phyloP scores from a whole-genome alignment of 2,888 invertebrate genomes.

The Drosophila neutralis region DNA sequence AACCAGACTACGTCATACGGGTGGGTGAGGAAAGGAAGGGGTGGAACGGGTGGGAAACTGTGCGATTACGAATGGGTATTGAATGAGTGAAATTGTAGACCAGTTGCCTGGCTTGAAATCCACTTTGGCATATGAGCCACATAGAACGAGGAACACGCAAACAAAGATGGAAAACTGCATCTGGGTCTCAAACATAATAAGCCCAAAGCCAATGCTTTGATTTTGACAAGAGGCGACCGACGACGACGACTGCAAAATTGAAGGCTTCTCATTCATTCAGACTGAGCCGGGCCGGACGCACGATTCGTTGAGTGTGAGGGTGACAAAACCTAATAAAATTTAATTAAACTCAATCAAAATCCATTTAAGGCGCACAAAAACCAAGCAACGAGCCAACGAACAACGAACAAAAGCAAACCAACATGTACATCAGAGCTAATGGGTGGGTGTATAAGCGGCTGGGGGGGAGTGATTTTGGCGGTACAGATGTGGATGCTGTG shows the following conservation, averaged over 20 bases:
- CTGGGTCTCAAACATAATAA: slow-evolving; percentile 50
- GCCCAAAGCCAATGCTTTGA: slow-evolving; percentile 73
- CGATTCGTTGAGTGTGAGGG: slow-evolving; percentile 61
- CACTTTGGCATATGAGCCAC: slow-evolving; percentile 52
- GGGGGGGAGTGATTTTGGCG: neutral
- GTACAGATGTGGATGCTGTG: neutral
- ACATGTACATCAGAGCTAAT: slow-evolving; percentile 8
- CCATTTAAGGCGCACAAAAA: slow-evolving; percentile 79
- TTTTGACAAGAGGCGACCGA: slow-evolving; percentile 38
- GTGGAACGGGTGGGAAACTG: neutral
- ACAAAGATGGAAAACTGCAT: slow-evolving; percentile 12
- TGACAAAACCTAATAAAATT: slow-evolving; percentile 85
- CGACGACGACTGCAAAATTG: slow-evolving; percentile 1
- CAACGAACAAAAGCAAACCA: slow-evolving; percentile 15
- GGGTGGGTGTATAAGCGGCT: slow-evolving; percentile 1
- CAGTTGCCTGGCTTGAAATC: slow-evolving; percentile 32
- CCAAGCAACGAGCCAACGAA: slow-evolving; percentile 23
- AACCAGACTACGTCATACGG: slow-evolving; percentile 54
- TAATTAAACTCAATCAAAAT: slow-evolving; percentile 85
- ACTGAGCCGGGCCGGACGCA: slow-evolving; percentile 52
- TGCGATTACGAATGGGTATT: slow-evolving; percentile 55
- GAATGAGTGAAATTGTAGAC: slow-evolving; percentile 67
- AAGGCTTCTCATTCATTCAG: slow-evolving; percentile 24
- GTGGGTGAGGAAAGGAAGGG: too few species aligned
- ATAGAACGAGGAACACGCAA: slow-evolving; percentile 24